Percentiles rank a stretch among this genome's conserved stretches.
Conservation (phyloP, 2,888 invertebrate genomes). For the Philopedon plagiatum region DNA sequence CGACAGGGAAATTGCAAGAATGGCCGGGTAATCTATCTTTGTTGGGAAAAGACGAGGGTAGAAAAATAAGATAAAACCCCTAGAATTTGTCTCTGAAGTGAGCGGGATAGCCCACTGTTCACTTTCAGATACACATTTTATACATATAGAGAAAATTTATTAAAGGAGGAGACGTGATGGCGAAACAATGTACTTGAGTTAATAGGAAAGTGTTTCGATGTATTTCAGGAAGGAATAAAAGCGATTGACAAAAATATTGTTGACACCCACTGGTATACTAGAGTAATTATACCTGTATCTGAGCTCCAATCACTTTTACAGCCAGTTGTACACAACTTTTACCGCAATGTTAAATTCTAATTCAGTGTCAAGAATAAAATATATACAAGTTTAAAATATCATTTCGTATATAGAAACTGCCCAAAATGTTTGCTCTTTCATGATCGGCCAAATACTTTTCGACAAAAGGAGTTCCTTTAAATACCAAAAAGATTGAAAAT, state of each 20-base stretch:
- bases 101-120: slow-evolving; percentile 67
- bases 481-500: too few species aligned
- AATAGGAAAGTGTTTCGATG: slow-evolving; percentile 17
- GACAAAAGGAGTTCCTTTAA: too few species aligned
- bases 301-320: too few species aligned
- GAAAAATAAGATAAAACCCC: slow-evolving; percentile 70
- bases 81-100: slow-evolving; percentile 69
- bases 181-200: slow-evolving; percentile 46
- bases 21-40: slow-evolving; percentile 92
- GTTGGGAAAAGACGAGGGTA: slow-evolving; percentile 72
- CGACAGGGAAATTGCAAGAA: slow-evolving; percentile 95
- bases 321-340: too few species aligned
- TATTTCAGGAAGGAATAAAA: not conserved
- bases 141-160: slow-evolving; percentile 48
- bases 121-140: slow-evolving; percentile 62
- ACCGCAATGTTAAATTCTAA: too few species aligned
- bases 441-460: too few species aligned
- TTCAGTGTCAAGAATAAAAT: too few species aligned
- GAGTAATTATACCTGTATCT: too few species aligned
- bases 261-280: not conserved
- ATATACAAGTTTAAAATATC: too few species aligned
- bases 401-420: too few species aligned
- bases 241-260: slow-evolving; percentile 1
- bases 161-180: slow-evolving; percentile 42
- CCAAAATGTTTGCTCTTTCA: too few species aligned